phyloP scores from a whole-genome alignment of 2,797 vertebrate species.

The Picus viridis region DNA sequence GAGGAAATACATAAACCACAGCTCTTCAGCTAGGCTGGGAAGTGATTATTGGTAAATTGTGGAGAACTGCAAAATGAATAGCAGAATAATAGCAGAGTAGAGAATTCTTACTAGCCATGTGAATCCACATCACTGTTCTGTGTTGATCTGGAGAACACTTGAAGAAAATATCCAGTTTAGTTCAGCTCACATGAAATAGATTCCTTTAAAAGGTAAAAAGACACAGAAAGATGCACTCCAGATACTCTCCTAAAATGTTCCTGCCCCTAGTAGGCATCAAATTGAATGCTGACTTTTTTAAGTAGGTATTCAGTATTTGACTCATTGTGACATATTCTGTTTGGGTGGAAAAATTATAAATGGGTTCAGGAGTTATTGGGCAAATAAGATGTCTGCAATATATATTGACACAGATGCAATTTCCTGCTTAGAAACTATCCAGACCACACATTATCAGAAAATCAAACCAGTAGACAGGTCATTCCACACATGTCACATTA shows the following conservation, averaged over 20 bases:
- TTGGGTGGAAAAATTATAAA: background rate
- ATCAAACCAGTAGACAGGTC: background rate
- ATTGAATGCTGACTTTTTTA: background rate
- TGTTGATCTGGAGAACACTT: background rate
- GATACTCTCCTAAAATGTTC: background rate
- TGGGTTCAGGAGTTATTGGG: background rate
- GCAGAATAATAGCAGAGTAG: background rate
- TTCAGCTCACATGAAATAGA: background rate
- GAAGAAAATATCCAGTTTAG: background rate
- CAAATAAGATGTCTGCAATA: background rate
- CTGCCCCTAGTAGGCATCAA: background rate
- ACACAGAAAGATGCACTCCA: background rate
- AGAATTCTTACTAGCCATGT: background rate
- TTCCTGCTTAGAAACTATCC: slow-evolving; percentile 6
- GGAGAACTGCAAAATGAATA: background rate
- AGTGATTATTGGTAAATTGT: background rate
- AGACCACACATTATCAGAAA: background rate
- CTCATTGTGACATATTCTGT: background rate
- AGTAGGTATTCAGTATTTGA: background rate
- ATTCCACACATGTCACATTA: background rate
- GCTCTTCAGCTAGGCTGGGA: background rate
- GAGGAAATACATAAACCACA: background rate
- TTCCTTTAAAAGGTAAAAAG: slow-evolving; percentile 8
- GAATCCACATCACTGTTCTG: background rate
- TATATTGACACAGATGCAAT: background rate